A percentile compares a stretch with the other conserved stretches of the same genome.
Evolutionary conservation across 2,888 invertebrate genomes (phyloP).

Genomic region (Parnassius glacialis): DNA sequence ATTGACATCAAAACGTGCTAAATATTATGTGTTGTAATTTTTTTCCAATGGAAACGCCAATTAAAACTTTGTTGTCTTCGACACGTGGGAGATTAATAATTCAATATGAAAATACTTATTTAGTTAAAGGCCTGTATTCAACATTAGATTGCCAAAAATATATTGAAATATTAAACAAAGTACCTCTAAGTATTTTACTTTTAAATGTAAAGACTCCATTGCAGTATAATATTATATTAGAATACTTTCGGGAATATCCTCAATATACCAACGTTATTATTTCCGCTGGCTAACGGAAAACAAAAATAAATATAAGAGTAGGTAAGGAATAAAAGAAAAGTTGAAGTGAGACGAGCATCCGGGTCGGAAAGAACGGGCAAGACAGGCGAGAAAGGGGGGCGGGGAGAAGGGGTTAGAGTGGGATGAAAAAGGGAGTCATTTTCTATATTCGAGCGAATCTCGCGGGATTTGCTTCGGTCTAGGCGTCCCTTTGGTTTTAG

Average conservation of each 20-base stretch:
- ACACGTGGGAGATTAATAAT: no score
- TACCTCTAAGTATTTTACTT: no score
- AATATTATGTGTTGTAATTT: no score
- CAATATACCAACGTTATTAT: conserved; percentile 62
- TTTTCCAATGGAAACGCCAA: no score
- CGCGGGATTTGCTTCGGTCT: conserved; percentile 42
- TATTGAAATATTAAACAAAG: no score
- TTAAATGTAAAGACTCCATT: no score
- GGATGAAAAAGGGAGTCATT: conserved; percentile 39
- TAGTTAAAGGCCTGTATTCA: no score
- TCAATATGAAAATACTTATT: no score
- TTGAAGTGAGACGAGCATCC: conserved; percentile 75
- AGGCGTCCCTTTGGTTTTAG: conserved; percentile 51
- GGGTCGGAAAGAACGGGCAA: conserved; percentile 50
- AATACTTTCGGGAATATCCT: conserved; percentile 43
- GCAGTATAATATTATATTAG: neutral
- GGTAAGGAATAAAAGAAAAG: conserved; percentile 76
- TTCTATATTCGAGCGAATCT: conserved; percentile 50
- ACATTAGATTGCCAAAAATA: no score
- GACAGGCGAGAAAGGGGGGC: conserved; percentile 35
- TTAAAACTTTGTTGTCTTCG: no score
- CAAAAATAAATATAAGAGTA: conserved; percentile 78
- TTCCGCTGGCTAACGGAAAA: conserved; percentile 75
- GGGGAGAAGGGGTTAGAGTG: conserved; percentile 30
- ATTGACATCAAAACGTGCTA: no score